phyloP scores from a whole-genome alignment of 2,113 vertebrate genomes.

The Melanerpes aurifrons region DNA sequence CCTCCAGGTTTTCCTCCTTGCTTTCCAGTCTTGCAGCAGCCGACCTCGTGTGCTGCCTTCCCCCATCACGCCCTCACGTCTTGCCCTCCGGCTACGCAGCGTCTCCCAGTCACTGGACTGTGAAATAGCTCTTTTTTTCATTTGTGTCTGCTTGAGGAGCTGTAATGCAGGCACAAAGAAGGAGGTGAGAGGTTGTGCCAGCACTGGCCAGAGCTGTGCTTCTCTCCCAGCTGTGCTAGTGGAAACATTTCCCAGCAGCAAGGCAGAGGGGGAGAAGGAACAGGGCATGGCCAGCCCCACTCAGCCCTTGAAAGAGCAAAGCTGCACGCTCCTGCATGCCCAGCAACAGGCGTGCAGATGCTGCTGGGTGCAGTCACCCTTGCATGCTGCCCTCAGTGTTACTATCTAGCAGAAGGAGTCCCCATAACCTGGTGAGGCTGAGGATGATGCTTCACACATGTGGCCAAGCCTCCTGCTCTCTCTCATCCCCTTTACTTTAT shows the following conservation, averaged over 20 bases:
- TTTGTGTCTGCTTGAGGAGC: not conserved
- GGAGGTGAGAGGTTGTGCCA: not conserved
- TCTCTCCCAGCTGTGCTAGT: not conserved
- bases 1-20: not conserved
- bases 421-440: not conserved
- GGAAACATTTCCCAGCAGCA: not conserved
- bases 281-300: not conserved
- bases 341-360: not conserved
- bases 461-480: not conserved
- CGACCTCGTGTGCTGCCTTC: not conserved
- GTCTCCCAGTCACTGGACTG: not conserved
- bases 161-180: not conserved
- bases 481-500: not conserved
- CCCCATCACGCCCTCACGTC: not conserved
- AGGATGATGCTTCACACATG: rapidly evolving
- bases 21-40: not conserved
- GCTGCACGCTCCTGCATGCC: rapidly evolving
- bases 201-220: not conserved
- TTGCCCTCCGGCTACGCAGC: not conserved
- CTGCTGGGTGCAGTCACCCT: not conserved
- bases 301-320: rapidly evolving
- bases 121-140: conserved; percentile 15
- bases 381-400: not conserved
- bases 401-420: not conserved
- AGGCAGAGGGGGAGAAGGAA: not conserved